Percentiles rank a stretch among this genome's conserved stretches.
These are phyloP conservation scores for Gallinago undulata DNA, from an alignment of 2,113 vertebrate genomes.

Conservation along the genomic window DNA sequence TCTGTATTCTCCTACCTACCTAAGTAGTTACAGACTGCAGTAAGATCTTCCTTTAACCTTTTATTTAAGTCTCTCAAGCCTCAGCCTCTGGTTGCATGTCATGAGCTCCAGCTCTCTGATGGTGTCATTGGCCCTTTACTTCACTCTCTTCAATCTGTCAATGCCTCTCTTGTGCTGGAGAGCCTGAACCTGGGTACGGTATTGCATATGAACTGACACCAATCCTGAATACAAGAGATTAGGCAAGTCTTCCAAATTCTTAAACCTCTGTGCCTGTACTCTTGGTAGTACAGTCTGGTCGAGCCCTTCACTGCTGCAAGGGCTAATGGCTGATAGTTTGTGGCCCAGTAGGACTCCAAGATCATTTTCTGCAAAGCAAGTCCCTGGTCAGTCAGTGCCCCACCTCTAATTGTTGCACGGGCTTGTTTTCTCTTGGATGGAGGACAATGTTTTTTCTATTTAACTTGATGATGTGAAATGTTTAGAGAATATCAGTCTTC, in stretches of 20 bases:
- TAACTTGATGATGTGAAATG: not conserved
- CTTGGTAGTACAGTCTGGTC: not conserved
- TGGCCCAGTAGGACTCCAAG: not conserved
- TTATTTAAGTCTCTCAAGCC: not conserved
- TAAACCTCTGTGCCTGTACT: rapidly evolving
- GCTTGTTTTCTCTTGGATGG: not conserved
- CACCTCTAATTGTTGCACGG: not conserved
- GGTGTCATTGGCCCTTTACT: not conserved
- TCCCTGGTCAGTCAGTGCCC: not conserved
- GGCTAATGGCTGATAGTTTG: not conserved
- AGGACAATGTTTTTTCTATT: not conserved
- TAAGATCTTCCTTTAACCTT: not conserved
- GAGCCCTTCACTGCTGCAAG: not conserved
- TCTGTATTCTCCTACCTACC: not conserved
- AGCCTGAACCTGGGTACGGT: not conserved
- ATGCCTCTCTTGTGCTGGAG: not conserved
- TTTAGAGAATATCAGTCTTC: not conserved
- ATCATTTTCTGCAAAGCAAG: not conserved
- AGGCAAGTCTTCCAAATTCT: not conserved
- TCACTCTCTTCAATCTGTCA: not conserved
- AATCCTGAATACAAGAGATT: not conserved
- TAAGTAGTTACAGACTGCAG: not conserved
- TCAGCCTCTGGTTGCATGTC: not conserved
- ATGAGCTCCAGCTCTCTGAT: not conserved
- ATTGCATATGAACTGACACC: not conserved